Percentiles rank a stretch among this genome's conserved stretches.
These are phyloP conservation scores for Blennius ocellaris DNA, from an alignment of 2,113 vertebrate genomes.

Conservation along the genomic window DNA sequence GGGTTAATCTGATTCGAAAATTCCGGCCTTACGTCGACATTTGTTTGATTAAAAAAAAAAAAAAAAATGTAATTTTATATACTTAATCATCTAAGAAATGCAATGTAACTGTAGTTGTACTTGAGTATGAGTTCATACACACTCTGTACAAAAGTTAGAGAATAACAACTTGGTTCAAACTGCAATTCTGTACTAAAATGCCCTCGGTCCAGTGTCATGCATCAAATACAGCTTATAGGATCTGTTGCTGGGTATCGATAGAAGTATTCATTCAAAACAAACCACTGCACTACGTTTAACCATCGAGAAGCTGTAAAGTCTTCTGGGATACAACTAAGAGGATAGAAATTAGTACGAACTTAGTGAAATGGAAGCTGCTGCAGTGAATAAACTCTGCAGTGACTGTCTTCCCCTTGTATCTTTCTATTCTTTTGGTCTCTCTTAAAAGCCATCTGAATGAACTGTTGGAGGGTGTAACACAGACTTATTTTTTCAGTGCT, in stretches of 20 bases:
- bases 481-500: background rate
- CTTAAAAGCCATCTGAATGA: background rate
- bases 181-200: background rate
- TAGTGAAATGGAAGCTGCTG: too few species aligned
- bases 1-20: too few species aligned
- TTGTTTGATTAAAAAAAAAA: too few species aligned
- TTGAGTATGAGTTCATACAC: background rate
- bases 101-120: too few species aligned
- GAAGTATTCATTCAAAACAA: background rate
- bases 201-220: background rate
- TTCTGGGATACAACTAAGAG: background rate
- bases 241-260: background rate
- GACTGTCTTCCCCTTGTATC: too few species aligned
- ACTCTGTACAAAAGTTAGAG: background rate
- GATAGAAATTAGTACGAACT: too few species aligned
- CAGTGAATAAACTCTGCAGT: too few species aligned
- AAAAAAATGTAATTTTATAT: too few species aligned
- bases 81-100: too few species aligned
- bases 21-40: too few species aligned
- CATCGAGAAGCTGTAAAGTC: background rate
- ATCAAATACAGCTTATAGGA: background rate
- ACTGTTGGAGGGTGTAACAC: background rate
- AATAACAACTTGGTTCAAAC: background rate
- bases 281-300: background rate
- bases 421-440: background rate